phyloP scores from a whole-genome alignment of 2,113 vertebrate species.

The Pipra filicauda region DNA sequence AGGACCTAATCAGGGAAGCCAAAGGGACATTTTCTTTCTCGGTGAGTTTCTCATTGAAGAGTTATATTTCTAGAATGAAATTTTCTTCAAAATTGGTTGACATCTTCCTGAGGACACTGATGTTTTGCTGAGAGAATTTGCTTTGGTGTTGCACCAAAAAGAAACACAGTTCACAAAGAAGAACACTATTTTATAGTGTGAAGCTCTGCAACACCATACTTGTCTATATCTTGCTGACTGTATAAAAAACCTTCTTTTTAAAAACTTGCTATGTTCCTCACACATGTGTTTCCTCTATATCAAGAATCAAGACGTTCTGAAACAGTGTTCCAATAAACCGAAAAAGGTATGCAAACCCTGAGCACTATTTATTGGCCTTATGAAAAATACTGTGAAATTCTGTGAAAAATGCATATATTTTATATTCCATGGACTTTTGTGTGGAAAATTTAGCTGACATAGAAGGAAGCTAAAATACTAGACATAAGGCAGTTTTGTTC shows the following conservation, averaged over 20 bases:
- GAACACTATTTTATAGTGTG: background rate
- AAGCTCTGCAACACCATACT: background rate
- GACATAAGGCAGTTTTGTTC: background rate
- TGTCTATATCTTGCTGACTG: background rate
- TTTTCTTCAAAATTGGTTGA: background rate
- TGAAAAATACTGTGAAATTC: background rate
- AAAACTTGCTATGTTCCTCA: background rate
- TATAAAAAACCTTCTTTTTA: background rate
- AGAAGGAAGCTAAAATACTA: background rate
- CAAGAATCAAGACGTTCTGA: background rate
- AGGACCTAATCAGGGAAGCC: background rate
- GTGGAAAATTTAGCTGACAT: background rate
- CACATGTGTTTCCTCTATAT: fast-evolving
- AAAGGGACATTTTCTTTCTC: background rate
- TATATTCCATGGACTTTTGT: background rate
- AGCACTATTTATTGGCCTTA: background rate
- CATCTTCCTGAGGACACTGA: background rate
- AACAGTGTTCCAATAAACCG: background rate
- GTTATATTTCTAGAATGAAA: background rate
- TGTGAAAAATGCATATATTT: background rate
- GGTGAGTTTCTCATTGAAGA: background rate
- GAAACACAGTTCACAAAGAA: background rate
- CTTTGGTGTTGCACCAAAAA: background rate
- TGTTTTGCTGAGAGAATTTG: background rate
- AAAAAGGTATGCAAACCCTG: background rate